Evolutionary conservation across 2,888 invertebrate genomes (phyloP), one percentile per base, ranked within the genome.

Genomic region (Oscheius sp.): DNA sequence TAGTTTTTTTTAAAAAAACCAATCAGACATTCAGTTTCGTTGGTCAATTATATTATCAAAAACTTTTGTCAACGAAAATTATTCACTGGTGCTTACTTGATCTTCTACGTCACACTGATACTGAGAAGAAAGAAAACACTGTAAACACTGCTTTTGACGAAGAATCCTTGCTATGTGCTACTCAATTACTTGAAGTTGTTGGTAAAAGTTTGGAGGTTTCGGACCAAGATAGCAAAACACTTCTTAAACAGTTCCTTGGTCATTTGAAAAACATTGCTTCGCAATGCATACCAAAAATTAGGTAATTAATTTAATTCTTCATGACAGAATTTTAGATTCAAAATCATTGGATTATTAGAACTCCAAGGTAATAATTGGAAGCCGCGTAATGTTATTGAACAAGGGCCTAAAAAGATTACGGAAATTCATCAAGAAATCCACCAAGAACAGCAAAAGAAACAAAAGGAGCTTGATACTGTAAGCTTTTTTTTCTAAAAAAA

Each of bases 21-120:
- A n/a, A n/a, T n/a, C n/a, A n/a, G n/a, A n/a, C n/a, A 50, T 46
- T 31, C 39, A 79, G 80, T 6, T 84, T 82, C 72, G 81, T 83
- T 64, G 81, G 81, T 10, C 72, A 82, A 57, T 69, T 83, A 27
- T 83, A 71, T 65, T 58, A 73, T 8, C 67, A 77, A 25, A 23
- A 53, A 0, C 69, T 82, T 23, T 52, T 82, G 3, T 73, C 75
- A 6, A 65, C 71, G 15, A 71, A 74, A 25, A 79, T 82, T 50
- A 66, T 80, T 20, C 67, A 69, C 10, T 64, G 55, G 58, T 82
- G 82, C 58, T 37, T 78, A 1, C 39, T 46, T 23, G 73, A 74
- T 8, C 72, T 82, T 46, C 61, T 81, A 39, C 29, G 20, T 6
- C 42, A 50, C n/a, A 37, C 61, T 6, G 48, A 58, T 31, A 55